Evolutionary conservation across 2,113 vertebrate genomes (phyloP).

Genomic region (Lontra canadensis): DNA sequence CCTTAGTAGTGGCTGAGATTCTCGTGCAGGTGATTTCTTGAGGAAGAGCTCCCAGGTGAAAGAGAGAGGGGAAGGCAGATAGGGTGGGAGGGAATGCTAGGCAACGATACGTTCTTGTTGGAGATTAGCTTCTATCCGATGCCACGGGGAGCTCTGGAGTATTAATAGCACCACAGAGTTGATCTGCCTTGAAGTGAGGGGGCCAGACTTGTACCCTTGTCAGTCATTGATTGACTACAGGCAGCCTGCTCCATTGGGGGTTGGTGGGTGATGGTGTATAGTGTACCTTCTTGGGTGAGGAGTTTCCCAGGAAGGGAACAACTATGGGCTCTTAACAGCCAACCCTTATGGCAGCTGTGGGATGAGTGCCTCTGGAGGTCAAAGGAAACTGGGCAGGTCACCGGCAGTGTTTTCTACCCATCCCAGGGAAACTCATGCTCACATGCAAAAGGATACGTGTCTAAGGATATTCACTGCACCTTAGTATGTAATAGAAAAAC

Average conservation of each 20-base stretch:
- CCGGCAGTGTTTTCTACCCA: not conserved
- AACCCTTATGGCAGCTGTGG: not conserved
- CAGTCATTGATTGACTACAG: not conserved
- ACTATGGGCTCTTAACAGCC: not conserved
- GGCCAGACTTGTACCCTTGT: not conserved
- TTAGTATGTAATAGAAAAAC: not conserved
- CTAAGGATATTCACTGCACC: not conserved
- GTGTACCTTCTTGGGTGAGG: not conserved
- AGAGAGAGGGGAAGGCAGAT: not conserved
- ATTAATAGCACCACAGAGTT: not conserved
- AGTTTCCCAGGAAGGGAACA: not conserved
- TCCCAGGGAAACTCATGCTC: not conserved
- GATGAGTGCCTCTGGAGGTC: not conserved
- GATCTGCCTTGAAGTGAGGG: not conserved
- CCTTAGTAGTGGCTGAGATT: not conserved
- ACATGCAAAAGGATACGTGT: not conserved
- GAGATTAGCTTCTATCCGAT: not conserved
- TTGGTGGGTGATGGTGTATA: not conserved
- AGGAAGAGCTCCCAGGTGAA: not conserved
- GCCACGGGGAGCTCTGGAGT: not conserved
- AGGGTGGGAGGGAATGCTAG: not conserved
- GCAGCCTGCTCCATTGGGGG: not conserved
- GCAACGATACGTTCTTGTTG: not conserved
- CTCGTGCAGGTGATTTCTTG: not conserved
- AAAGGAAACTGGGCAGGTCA: not conserved